Conservation (phyloP, 1,140 invertebrate species). For the Theocolax elegans region DNA sequence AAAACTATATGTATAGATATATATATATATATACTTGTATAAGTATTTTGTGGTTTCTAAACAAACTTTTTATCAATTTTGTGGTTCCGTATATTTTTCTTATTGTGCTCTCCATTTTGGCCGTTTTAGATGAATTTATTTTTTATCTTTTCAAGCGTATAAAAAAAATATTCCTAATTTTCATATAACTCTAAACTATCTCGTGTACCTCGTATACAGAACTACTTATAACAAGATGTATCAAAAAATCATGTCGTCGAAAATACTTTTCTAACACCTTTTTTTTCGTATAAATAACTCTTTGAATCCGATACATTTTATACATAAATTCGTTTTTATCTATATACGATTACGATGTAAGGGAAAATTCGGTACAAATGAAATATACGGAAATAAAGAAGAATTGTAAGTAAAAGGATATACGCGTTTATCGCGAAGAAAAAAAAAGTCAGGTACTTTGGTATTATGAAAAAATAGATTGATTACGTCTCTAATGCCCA, state of each 20-base stretch:
- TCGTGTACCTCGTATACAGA: neutral
- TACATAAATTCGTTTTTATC: constrained; percentile 23
- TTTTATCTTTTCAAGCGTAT: neutral
- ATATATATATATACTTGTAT: no score
- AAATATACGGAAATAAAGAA: no score
- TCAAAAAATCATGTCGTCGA: neutral
- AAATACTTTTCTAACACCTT: neutral
- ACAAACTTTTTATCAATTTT: neutral
- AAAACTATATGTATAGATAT: no score
- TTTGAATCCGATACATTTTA: constrained; percentile 31
- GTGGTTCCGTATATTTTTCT: neutral
- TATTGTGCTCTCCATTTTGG: neutral
- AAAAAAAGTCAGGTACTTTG: neutral
- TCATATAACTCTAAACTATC: neutral
- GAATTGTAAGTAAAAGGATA: neutral
- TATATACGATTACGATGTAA: constrained; percentile 3
- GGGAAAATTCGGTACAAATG: neutral
- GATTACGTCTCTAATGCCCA: neutral
- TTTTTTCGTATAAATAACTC: neutral
- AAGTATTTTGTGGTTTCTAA: no score
- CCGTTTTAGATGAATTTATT: no score
- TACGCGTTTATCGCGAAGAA: neutral
- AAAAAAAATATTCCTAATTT: neutral
- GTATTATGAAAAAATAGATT: neutral
- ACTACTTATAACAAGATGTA: neutral